phyloP scores from a whole-genome alignment of 2,113 vertebrate species.

The Lycaon pictus region DNA sequence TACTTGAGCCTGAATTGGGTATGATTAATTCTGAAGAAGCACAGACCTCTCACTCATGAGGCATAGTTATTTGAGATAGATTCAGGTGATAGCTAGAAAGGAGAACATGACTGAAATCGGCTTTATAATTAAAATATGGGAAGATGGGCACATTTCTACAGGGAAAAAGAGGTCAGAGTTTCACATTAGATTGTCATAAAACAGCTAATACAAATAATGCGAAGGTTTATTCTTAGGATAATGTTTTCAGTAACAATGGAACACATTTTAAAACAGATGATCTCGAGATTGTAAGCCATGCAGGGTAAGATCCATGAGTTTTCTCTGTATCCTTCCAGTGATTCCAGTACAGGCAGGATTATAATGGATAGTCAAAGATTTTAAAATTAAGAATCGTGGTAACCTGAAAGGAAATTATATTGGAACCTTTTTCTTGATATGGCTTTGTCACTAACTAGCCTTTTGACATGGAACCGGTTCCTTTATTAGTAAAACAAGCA shows the following conservation, averaged over 20 bases:
- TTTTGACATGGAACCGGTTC: background rate
- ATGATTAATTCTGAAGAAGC: conserved; percentile 48
- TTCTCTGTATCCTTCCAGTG: background rate
- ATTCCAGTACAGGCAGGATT: background rate
- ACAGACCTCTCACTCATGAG: background rate
- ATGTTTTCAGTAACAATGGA: conserved; percentile 48
- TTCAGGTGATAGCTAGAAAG: background rate
- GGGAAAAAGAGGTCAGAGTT: background rate
- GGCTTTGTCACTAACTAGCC: background rate
- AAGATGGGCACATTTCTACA: background rate
- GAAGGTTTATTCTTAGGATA: conserved; percentile 1
- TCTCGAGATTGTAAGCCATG: background rate
- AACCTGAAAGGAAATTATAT: conserved; percentile 38
- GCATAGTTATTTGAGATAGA: conserved; percentile 18
- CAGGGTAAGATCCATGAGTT: background rate
- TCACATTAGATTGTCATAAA: conserved; percentile 46
- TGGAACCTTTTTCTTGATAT: background rate
- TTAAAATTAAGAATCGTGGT: conserved; percentile 34
- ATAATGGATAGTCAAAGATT: background rate
- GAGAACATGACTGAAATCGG: conserved; percentile 14
- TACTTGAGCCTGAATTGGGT: background rate
- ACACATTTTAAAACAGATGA: conserved; percentile 1
- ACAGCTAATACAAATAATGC: conserved; percentile 17
- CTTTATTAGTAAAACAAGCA: conserved; percentile 24
- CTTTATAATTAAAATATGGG: conserved; percentile 64